Percentiles rank a stretch among this genome's conserved stretches.
Evolutionary conservation across 2,888 invertebrate species (phyloP).

Genomic region (Sarcophaga carnaria): DNA sequence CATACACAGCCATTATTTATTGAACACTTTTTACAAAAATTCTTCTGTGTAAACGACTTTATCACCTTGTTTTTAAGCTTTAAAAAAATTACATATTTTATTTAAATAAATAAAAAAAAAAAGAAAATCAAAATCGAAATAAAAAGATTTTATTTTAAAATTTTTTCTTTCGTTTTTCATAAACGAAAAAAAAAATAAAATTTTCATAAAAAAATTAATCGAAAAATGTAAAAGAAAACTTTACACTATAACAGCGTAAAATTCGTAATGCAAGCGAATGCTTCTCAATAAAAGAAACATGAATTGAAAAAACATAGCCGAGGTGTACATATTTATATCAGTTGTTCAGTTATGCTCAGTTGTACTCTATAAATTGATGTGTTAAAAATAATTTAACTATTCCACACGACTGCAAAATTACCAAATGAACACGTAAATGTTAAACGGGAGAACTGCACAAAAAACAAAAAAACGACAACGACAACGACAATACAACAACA

Average conservation of each 20-base stretch:
- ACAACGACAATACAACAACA: background rate
- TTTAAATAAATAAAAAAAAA: background rate
- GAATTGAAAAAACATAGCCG: background rate
- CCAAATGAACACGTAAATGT: conserved; percentile 65
- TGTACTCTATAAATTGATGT: conserved; percentile 52
- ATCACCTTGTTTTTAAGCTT: background rate
- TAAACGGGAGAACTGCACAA: conserved; percentile 41
- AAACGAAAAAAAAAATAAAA: conserved; percentile 4
- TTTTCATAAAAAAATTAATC: background rate
- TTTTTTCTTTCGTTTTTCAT: background rate
- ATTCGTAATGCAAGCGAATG: background rate
- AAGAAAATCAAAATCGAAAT: background rate
- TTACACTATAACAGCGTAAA: background rate
- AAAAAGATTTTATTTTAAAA: conserved; percentile 39
- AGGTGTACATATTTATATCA: conserved; percentile 17
- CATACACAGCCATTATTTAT: background rate
- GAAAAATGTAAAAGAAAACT: background rate
- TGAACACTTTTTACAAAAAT: background rate
- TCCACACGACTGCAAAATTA: conserved; percentile 64
- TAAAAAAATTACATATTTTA: background rate
- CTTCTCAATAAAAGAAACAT: conserved; percentile 1
- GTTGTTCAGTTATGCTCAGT: conserved; percentile 14
- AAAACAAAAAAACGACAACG: background rate
- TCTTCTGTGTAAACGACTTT: conserved; percentile 16
- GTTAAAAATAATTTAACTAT: conserved; percentile 61